Conservation (phyloP, 1,140 invertebrate genomes). For the Myzus persicae region DNA sequence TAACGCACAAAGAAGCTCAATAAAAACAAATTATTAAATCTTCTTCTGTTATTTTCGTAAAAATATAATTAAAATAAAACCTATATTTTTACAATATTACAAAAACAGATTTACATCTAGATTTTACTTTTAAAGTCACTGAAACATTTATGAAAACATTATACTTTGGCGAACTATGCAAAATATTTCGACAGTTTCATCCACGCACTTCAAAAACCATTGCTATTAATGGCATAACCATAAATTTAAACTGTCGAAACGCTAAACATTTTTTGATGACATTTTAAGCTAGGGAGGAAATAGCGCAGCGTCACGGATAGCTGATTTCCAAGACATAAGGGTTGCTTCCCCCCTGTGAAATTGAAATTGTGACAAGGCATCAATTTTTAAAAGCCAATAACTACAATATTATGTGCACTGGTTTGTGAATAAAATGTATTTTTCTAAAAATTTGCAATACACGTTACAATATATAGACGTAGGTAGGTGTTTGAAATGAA, state of each 20-base stretch:
- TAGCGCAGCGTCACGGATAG: conserved; percentile 41
- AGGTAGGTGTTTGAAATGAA: background rate
- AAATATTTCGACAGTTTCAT: background rate
- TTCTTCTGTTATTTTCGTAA: background rate
- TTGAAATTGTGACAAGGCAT: conserved; percentile 21
- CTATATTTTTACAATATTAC: background rate
- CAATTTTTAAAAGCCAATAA: conserved; percentile 22
- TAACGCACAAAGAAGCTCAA: background rate
- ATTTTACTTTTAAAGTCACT: background rate
- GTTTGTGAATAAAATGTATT: background rate
- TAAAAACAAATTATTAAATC: background rate
- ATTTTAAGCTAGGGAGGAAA: conserved; percentile 8
- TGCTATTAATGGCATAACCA: conserved; percentile 15
- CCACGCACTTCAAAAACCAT: background rate
- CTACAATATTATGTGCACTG: background rate
- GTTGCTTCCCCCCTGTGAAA: background rate
- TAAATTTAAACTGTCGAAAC: conserved; percentile 41
- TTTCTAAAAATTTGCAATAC: background rate
- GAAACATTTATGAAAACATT: background rate
- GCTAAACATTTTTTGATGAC: conserved; percentile 31
- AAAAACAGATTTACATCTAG: background rate
- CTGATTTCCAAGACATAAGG: conserved; percentile 18
- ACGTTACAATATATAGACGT: background rate
- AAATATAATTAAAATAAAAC: background rate
- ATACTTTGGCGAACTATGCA: background rate